Base-by-base conservation (phyloP, 2,113 vertebrate species). In the Carollia perspicillata region DNA sequence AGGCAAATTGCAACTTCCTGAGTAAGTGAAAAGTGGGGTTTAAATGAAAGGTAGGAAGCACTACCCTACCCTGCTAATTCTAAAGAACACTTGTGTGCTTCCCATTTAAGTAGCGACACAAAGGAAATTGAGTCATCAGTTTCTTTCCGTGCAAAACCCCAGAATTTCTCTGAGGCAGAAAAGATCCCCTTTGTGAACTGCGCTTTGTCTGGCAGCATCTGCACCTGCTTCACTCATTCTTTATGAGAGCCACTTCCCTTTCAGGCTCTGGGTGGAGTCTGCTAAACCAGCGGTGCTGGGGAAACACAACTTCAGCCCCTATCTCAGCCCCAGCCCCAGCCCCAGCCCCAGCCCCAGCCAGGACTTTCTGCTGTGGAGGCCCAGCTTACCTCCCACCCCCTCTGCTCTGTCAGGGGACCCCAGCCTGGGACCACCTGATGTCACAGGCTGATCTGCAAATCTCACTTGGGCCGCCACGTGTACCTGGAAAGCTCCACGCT, bases 131-230 rank as follows among this genome's bases (percentile, higher is more conserved):
- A 96, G 93, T 96, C 97, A 95, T 0, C 1, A 33, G 71, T 74
- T 51, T 72, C 37, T 89, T 6, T 79, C 93, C 97, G 92, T 96
- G 97, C 97, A 93, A 98, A 90, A 66, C 68, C 96, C 68, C 85
- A 95, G 97, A 95, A 95, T 97, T 97, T 98, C 96, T 98, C 93
- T 95, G 92, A 95, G 92, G 96, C 88, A 93, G 71, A 94, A 96
- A 95, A 97, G 92, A 83, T 85, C 91, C 96, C 97, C 95, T 95
- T 80, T 90, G 55, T 97, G 97, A 94, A 92, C 90, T 5, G 83
- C 3, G 11, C 60, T 68, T 77, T 80, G 44, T 79, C 66, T 30
- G 47, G 1, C 71, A 83, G 74, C 68, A 42, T 96, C 86, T 93
- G 81, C 89, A 94, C 90, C 88, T 96, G 49, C 12, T 69, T 35